Conservation (phyloP, 2,888 invertebrate genomes). For the Sipha maydis region DNA sequence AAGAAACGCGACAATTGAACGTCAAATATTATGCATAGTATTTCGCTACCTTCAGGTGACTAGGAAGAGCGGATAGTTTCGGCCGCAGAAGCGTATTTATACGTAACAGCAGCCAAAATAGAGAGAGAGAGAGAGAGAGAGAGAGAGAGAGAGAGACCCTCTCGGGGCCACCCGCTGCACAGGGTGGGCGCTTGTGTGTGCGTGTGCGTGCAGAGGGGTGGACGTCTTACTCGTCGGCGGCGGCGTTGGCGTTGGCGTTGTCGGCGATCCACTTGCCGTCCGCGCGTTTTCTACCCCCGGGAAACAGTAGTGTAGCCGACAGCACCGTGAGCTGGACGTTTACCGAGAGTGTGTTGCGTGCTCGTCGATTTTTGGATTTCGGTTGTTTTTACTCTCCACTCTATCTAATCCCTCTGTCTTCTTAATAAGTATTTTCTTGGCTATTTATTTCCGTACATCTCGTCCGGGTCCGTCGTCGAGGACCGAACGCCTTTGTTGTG, state of each 20-base stretch:
- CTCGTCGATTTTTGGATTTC: slow-evolving; percentile 5
- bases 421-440: no score
- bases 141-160: not conserved
- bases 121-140: no score
- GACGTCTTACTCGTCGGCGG: not conserved
- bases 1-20: no score
- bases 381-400: not conserved
- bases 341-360: not conserved
- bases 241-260: not conserved
- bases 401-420: not conserved
- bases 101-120: no score
- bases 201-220: not conserved
- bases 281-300: slow-evolving; percentile 42
- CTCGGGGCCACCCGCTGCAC: not conserved
- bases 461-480: not conserved
- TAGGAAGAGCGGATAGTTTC: no score
- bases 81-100: no score
- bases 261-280: slow-evolving; percentile 36
- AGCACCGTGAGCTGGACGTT: slow-evolving; percentile 46
- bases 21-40: no score
- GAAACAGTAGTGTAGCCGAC: slow-evolving; percentile 59
- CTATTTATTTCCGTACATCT: not conserved
- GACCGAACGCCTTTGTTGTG: not conserved
- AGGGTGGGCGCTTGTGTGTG: not conserved
- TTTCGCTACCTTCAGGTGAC: no score